These are phyloP conservation scores for Euplagia quadripunctaria DNA, from an alignment of 2,888 invertebrate species.

Conservation along the genomic window DNA sequence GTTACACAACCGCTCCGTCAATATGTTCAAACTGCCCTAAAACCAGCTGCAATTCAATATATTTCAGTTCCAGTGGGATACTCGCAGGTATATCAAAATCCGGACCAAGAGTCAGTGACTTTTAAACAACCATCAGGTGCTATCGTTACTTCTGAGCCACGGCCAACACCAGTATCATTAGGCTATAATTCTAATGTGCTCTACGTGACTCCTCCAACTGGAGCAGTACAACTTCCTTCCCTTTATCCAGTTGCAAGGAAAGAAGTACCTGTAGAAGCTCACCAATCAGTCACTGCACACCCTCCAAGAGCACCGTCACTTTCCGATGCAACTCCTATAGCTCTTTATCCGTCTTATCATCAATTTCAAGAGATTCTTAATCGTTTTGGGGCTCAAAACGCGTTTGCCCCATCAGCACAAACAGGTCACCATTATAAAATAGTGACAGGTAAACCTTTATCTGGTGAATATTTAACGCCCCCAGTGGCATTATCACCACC, in stretches of 20 bases:
- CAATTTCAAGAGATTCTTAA: neutral
- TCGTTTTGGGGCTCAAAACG: neutral
- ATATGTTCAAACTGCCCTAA: neutral
- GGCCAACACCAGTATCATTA: neutral
- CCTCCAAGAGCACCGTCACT: slow-evolving; percentile 30
- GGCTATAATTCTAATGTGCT: neutral
- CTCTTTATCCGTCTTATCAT: neutral
- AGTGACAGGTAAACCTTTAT: neutral
- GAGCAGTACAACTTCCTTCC: neutral
- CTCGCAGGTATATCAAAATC: slow-evolving; percentile 3
- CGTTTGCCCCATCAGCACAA: neutral
- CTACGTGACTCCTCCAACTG: neutral
- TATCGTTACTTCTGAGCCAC: slow-evolving; percentile 20
- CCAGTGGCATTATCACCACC: neutral
- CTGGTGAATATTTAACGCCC: neutral
- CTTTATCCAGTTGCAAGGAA: slow-evolving; percentile 16
- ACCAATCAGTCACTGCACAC: slow-evolving; percentile 26
- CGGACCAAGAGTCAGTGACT: neutral
- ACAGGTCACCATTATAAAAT: neutral
- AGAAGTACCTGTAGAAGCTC: slow-evolving; percentile 25
- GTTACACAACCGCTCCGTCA: neutral
- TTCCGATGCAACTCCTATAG: slow-evolving; percentile 7
- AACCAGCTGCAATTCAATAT: slow-evolving; percentile 7
- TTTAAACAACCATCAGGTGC: neutral
- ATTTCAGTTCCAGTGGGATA: neutral